Base-by-base conservation (phyloP, 2,113 vertebrate species). In the Lophochroa leadbeateri region DNA sequence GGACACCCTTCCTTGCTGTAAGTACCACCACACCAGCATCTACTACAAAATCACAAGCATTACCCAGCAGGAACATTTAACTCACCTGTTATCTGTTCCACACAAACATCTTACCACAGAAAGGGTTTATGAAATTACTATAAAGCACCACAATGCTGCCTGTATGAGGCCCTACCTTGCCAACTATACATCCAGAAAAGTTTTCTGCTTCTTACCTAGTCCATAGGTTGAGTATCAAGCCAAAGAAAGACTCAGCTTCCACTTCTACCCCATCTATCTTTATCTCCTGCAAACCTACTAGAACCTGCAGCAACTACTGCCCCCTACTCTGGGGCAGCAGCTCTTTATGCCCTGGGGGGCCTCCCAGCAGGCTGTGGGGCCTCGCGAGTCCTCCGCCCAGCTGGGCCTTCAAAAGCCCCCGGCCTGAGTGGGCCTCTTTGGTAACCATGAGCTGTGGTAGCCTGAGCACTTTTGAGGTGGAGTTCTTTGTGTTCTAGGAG, bases 161-260 rank as follows among this genome's bases (percentile, higher is more conserved):
- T 37, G 50, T 14, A 2, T 2, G 60, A 74, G 55, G 72, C 65
- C 64, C 6, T 49, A 4, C 85, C 82, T 90, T 11, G 12, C 31
- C 13, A 7, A 23, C 33, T 0, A 0, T 1, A 0, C n/a, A 29
- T 29, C n/a, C 41, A 2, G 2, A 11, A 16, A 37, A 4, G 21
- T 7, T 6, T 31, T 12, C 53, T 0, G 0, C 53, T 74, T 63
- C 63, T 53, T 3, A 1, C 3, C 5, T 31, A n/a, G 6, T 58
- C n/a, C 6, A 4, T 2, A 0, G 27, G 4, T 61, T 37, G 11
- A 2, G 7, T 17, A 15, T 8, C 11, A 17, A 39, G 44, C 39
- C 18, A 24, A 46, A 52, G 4, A 8, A 9, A 11, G 3, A 31
- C 11, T 33, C 13, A 13, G 2, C 31, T 35, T 39, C 17, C 19